phyloP scores from a whole-genome alignment of 2,797 vertebrate species.

The Smutsia temminckii region DNA sequence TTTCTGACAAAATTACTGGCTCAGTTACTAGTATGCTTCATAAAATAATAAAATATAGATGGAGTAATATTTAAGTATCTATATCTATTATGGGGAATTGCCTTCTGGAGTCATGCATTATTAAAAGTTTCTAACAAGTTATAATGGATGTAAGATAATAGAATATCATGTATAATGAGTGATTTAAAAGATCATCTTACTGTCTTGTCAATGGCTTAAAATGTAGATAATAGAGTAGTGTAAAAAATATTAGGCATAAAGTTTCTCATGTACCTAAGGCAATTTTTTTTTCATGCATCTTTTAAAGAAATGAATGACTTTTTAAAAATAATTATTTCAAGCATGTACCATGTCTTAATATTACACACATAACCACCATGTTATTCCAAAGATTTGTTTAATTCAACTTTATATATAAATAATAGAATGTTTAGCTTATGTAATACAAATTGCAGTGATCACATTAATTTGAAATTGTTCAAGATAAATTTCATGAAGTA shows the following conservation, averaged over 20 bases:
- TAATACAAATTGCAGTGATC: not conserved
- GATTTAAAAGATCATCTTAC: constrained; percentile 68
- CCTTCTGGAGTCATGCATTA: constrained; percentile 73
- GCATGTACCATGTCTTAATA: rapidly evolving
- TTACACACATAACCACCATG: not conserved
- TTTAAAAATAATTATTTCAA: not conserved
- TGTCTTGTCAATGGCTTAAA: constrained; percentile 70
- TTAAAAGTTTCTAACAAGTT: constrained; percentile 79
- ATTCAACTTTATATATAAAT: not conserved
- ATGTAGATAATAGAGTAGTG: constrained; percentile 58
- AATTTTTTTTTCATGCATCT: not conserved
- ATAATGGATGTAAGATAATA: constrained; percentile 75
- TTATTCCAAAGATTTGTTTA: not conserved
- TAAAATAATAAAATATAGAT: constrained; percentile 76
- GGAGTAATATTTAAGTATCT: constrained; percentile 76
- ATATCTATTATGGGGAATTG: constrained; percentile 70
- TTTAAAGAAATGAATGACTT: constrained; percentile 28
- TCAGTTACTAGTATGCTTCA: constrained; percentile 61
- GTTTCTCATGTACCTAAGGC: not conserved
- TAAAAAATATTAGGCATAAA: constrained; percentile 45
- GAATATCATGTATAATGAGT: constrained; percentile 74
- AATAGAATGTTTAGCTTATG: not conserved
- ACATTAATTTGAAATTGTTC: not conserved
- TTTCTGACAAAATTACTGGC: constrained; percentile 69
- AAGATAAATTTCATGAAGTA: not conserved